These are phyloP conservation scores for Teleiodes luculella DNA, from an alignment of 2,888 invertebrate species.

Conservation along the genomic window DNA sequence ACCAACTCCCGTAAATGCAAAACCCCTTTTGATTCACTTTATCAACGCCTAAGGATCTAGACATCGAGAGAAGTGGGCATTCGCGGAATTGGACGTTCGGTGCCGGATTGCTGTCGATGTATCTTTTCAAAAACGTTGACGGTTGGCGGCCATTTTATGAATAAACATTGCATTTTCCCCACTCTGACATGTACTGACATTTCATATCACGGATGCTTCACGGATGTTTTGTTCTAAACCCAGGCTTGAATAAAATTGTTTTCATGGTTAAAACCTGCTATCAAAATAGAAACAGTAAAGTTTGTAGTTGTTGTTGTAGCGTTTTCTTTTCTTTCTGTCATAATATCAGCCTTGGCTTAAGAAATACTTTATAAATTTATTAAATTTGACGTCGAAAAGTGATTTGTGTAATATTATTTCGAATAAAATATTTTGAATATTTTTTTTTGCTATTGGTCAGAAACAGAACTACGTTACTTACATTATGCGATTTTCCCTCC, in stretches of 20 bases:
- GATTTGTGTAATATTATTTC: no score
- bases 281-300: background rate
- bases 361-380: no score
- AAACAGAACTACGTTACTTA: no score
- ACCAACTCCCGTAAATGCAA: no score
- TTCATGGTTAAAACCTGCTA: background rate
- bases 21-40: conserved; percentile 36
- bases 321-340: background rate
- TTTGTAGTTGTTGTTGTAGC: background rate
- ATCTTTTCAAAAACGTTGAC: conserved; percentile 46
- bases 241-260: background rate
- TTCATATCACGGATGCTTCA: background rate
- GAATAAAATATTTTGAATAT: no score
- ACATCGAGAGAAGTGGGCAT: no score
- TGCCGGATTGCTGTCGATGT: conserved; percentile 39
- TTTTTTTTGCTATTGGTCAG: no score
- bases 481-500: no score
- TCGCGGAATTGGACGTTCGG: no score
- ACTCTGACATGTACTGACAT: background rate
- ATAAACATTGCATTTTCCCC: conserved; percentile 1
- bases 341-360: no score
- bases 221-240: background rate
- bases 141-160: conserved; percentile 14
- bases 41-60: no score
- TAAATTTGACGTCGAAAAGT: no score